Evolutionary conservation across 2,888 invertebrate genomes (phyloP), one percentile per base, ranked within the genome.

Genomic region (Tetropium fuscum): DNA sequence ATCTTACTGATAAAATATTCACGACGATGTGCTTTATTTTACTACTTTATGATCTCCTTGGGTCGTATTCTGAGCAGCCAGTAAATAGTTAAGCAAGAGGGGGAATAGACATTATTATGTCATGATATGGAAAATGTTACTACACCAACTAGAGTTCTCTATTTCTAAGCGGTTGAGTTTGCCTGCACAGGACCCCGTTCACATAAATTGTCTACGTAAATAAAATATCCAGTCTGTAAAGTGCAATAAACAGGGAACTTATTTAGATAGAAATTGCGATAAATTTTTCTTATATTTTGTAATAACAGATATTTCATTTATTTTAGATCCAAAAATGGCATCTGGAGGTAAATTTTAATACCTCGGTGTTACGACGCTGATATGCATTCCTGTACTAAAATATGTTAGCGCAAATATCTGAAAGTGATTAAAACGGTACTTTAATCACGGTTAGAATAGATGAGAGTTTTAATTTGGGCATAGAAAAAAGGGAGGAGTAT

Each of bases 1-100:
- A 70, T 74, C 74, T 74, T 73, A 72, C 72, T 71, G 73, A 73
- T 76, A 73, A 75, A 76, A 75, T 74, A 76, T 76, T 75, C 74
- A 75, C 62, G 58, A 62, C 61, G 69, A 67, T 70, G 68, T 70
- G 69, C 71, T 73, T 74, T 74, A 72, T 73, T 74, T 74, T 70
- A 71, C 70, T 71, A 73, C 72, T 76, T 75, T 74, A 73, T 71
- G 69, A 70, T 66, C 68, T 74, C 53, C 70, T 64, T 53, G 69
- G 69, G 68, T 59, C 64, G 70, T 68, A 68, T 70, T 70, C 72
- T 68, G 57, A 64, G 67, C 68, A 58, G 63, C 45, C 69, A 64
- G 71, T 75, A 73, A 74, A 76, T 74, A 74, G 70, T 74, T 73
- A 70, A 72, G 66, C 61, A 65, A 66, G 66, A 53, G 58, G 58